Conservation (phyloP, 2,113 vertebrate species). For the Bucco capensis region DNA sequence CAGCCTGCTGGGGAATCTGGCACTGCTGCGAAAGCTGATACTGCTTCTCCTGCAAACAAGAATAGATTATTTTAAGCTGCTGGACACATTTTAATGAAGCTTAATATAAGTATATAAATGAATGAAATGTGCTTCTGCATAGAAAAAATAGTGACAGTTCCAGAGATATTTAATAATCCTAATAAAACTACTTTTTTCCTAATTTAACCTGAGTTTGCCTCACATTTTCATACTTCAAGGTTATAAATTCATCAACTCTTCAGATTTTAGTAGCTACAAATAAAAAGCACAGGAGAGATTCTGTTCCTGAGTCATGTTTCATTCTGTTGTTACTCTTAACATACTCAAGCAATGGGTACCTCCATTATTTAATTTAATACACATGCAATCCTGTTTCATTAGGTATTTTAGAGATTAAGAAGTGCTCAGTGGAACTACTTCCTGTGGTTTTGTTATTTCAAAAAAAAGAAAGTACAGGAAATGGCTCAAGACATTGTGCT, state of each 20-base stretch:
- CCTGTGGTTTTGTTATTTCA: background rate
- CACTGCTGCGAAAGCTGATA: conserved; percentile 6
- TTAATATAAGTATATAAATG: fast-evolving
- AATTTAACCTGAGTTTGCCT: background rate
- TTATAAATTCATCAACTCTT: background rate
- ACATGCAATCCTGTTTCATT: background rate
- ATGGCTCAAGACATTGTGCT: background rate
- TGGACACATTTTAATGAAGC: fast-evolving
- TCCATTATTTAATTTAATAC: background rate
- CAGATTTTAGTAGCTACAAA: background rate
- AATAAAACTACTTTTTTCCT: background rate
- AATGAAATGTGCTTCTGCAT: fast-evolving
- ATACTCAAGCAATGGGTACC: background rate
- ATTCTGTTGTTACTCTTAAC: background rate
- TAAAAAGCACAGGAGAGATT: background rate
- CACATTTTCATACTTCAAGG: background rate
- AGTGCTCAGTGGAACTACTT: background rate
- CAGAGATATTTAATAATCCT: background rate
- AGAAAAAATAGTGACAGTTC: background rate
- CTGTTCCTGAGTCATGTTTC: fast-evolving
- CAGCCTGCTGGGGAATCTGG: background rate
- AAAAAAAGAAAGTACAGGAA: background rate
- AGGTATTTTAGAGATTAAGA: background rate
- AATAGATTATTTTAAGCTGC: fast-evolving
- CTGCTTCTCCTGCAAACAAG: conserved; percentile 25